These are phyloP conservation scores for Leptarthrus brevirostris DNA, from an alignment of 2,888 invertebrate species.

Conservation along the genomic window DNA sequence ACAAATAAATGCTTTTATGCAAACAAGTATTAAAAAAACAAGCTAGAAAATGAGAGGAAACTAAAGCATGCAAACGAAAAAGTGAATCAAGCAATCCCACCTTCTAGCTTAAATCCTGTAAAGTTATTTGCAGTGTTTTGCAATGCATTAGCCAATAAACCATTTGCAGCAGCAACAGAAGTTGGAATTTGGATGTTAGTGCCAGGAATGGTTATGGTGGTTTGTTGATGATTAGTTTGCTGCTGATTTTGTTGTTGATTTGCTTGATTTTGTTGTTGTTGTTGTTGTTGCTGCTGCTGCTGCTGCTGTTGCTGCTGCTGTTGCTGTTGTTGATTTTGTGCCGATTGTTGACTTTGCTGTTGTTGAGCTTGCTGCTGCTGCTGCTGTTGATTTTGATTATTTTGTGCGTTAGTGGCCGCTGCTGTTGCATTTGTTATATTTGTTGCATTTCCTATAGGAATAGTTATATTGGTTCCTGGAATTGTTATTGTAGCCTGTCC, in stretches of 20 bases:
- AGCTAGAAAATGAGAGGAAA: neutral
- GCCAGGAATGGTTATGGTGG: conserved; percentile 66
- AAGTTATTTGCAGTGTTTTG: conserved; percentile 54
- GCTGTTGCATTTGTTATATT: conserved; percentile 56
- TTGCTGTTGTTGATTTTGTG: conserved; percentile 48
- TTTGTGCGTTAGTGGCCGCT: conserved; percentile 48
- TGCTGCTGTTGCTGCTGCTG: conserved; percentile 55
- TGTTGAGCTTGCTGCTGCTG: too few relatives aligned
- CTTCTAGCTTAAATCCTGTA: conserved; percentile 55
- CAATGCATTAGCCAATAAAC: conserved; percentile 61
- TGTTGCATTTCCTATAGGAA: conserved; percentile 66
- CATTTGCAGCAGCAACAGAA: conserved; percentile 65
- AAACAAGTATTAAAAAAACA: neutral
- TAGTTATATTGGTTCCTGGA: conserved; percentile 71
- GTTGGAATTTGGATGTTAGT: conserved; percentile 67
- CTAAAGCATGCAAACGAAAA: neutral
- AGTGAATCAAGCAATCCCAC: conserved; percentile 51
- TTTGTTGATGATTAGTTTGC: conserved; percentile 57
- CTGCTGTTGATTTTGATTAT: conserved; percentile 56
- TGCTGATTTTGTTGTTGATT: conserved; percentile 55
- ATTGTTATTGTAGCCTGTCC: conserved; percentile 71
- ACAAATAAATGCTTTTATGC: neutral
- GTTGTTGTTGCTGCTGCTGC: conserved; percentile 48
- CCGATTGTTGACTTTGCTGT: conserved; percentile 59
- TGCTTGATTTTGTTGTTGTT: conserved; percentile 54